These are phyloP conservation scores for Chiloscyllium punctatum DNA, from an alignment of 2,797 vertebrate genomes.

Conservation along the genomic window DNA sequence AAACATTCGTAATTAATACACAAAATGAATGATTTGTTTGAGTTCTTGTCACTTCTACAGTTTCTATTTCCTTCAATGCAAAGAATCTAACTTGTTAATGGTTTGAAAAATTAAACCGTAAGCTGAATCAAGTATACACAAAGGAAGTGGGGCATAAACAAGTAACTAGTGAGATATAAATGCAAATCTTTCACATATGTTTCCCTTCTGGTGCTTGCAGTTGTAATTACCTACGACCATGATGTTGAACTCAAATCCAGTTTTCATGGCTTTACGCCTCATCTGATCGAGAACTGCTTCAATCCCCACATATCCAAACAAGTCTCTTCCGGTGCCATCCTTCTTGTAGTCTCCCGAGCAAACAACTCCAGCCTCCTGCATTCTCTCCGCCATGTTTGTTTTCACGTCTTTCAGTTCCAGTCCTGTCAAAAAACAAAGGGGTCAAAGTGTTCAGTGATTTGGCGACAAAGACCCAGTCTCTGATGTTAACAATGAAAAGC, in stretches of 20 bases:
- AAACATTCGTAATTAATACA: conserved; percentile 2
- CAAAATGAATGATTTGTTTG: neutral
- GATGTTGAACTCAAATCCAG: conserved; percentile 90
- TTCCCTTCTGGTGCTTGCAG: rapidly evolving
- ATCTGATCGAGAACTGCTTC: conserved; percentile 91
- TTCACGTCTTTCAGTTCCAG: conserved; percentile 45
- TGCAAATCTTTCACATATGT: neutral
- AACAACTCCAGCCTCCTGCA: conserved; percentile 43
- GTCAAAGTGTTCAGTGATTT: neutral
- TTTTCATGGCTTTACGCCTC: conserved; percentile 89
- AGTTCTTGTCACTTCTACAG: neutral
- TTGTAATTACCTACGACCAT: conserved; percentile 86
- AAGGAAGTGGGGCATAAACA: neutral
- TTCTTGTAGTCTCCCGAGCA: conserved; percentile 43
- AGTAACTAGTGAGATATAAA: neutral
- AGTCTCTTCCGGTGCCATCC: conserved; percentile 56
- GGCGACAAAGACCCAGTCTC: neutral
- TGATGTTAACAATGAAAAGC: neutral
- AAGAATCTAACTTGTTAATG: neutral
- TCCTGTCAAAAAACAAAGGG: neutral
- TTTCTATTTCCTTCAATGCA: conserved; percentile 15
- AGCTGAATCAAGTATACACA: neutral
- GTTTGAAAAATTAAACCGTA: neutral
- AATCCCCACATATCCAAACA: conserved; percentile 82
- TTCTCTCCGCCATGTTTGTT: conserved; percentile 51